Evolutionary conservation across 2,888 invertebrate species (phyloP).

Genomic region (Plagiodera versicolora): DNA sequence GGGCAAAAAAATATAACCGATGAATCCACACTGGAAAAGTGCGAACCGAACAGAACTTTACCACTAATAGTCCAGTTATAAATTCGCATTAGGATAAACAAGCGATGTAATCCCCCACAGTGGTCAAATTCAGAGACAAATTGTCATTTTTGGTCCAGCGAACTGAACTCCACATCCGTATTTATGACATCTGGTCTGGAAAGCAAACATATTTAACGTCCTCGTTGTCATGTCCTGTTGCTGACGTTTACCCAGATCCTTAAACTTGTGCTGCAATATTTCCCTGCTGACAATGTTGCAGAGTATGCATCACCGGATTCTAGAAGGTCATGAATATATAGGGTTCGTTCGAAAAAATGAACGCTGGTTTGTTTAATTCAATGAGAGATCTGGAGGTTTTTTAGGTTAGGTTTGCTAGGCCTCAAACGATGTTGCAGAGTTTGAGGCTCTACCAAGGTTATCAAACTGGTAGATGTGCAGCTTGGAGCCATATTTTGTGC

Average conservation of each 20-base stretch:
- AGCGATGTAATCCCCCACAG: constrained; percentile 49
- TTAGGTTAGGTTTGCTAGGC: too few species aligned
- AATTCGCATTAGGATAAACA: constrained; percentile 47
- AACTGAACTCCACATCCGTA: constrained; percentile 47
- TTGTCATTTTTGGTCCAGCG: constrained; percentile 49
- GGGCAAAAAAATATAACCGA: constrained; percentile 18
- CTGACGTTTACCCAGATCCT: constrained; percentile 48
- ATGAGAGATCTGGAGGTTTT: too few species aligned
- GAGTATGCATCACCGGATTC: not conserved
- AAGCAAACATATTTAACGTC: constrained; percentile 50
- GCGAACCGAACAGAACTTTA: constrained; percentile 36
- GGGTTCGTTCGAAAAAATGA: too few species aligned
- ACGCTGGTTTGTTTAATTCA: too few species aligned
- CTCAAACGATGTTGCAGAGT: too few species aligned
- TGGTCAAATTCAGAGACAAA: constrained; percentile 51
- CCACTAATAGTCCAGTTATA: constrained; percentile 39
- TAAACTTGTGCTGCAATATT: constrained; percentile 38
- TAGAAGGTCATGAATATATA: not conserved
- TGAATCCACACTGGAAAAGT: constrained; percentile 27
- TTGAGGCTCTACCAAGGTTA: too few species aligned
- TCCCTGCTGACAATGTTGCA: not conserved
- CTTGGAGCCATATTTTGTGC: too few species aligned
- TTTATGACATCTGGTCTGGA: constrained; percentile 50
- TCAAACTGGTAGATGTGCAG: too few species aligned
- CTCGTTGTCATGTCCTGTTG: constrained; percentile 31